Evolutionary conservation across 2,113 vertebrate species (phyloP), one percentile per base, ranked within the genome.

Genomic region (Burhinus oedicnemus): DNA sequence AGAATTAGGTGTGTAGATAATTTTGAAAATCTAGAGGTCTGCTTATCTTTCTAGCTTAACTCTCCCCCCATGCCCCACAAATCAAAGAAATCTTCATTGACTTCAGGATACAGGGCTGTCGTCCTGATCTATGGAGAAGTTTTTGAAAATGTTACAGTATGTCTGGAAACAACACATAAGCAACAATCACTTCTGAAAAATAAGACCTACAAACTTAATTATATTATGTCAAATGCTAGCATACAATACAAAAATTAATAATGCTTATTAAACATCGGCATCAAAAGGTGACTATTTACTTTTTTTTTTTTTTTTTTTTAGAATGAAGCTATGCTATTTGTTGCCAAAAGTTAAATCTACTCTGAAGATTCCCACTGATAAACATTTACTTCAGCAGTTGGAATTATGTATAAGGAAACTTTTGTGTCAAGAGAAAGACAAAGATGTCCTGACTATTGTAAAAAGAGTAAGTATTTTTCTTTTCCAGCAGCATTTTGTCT

Each of bases 401-500:
- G 99, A 99, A 91, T 98, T 99, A 97, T 99, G 99, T 49, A 99
- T 99, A 83, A 98, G 99, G 58, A 99, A 99, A 83, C 98, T 99
- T 77, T 95, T 99, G 13, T 99, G 99, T 97, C 98, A 99, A 84
- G 99, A 99, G 79, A 99, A 99, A 96, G 99, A 99, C 96, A 99
- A 99, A 95, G 99, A 99, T 55, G 99, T 99, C 32, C 97, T 99
- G 95, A 98, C 97, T 82, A 98, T 99, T 76, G 98, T 99, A 40
- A 99, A 99, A 95, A 99, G 98, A 98, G 99, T 99, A 97, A 98
- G 99, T 60, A 10, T 76, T 91, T 61, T 87, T 62, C 25, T 79
- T 58, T 87, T 38, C 47, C 47, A 71, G 36, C 47, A 76, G 13
- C 4, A 5, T n/a, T 90, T 95, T 29, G 3, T 51, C 22, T 76